These are phyloP conservation scores for Bombycilla garrulus DNA, from an alignment of 2,113 vertebrate species.

Conservation along the genomic window DNA sequence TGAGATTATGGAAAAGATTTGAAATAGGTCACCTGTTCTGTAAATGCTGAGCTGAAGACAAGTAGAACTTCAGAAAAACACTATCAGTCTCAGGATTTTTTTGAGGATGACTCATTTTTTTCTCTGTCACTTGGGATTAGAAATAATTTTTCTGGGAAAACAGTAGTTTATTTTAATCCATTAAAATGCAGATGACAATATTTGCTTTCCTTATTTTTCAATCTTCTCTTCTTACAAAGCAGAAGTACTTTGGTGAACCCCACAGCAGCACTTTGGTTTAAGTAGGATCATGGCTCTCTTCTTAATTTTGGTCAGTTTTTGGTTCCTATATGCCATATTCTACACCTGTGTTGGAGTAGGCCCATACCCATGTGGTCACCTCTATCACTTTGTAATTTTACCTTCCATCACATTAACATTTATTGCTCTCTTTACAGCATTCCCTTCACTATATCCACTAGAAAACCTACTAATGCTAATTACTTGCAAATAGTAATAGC, in stretches of 20 bases:
- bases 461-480: slow-evolving; percentile 32
- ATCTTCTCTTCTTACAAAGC: neutral
- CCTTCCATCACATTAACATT: slow-evolving; percentile 25
- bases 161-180: neutral
- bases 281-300: neutral
- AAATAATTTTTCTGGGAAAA: neutral
- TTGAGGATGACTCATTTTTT: neutral
- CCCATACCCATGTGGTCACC: neutral
- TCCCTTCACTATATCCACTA: neutral
- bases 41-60: neutral
- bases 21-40: neutral
- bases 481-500: slow-evolving; percentile 45
- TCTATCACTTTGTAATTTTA: neutral
- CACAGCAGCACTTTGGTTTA: neutral
- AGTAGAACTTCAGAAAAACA: neutral
- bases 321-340: neutral
- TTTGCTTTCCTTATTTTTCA: neutral
- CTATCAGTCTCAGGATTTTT: neutral
- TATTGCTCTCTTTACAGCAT: slow-evolving; percentile 5
- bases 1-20: neutral
- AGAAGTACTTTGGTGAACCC: neutral
- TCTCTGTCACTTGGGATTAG: neutral
- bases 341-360: neutral
- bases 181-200: neutral
- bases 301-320: neutral